A percentile compares a stretch with the other conserved stretches of the same genome.
phyloP scores from a whole-genome alignment of 1,140 invertebrate species.

The Drosophila gunungcola region DNA sequence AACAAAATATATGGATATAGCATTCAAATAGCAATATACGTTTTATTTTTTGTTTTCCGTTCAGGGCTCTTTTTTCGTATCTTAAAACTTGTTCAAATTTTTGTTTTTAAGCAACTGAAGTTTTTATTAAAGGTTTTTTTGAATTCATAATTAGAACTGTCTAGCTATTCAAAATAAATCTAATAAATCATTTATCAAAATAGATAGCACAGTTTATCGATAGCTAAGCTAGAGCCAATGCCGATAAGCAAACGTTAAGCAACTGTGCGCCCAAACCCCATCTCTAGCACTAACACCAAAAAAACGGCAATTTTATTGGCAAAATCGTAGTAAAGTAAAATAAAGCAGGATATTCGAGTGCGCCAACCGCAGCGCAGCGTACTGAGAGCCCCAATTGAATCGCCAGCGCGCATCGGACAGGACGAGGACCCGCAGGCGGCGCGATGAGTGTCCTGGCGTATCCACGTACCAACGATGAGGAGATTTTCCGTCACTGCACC shows the following conservation, averaged over 20 bases:
- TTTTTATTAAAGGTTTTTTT: too few species aligned
- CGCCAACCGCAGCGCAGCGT: conserved; percentile 9
- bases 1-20: too few species aligned
- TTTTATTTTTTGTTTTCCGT: too few species aligned
- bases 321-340: conserved; percentile 10
- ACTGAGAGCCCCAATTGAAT: conserved; percentile 6
- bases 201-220: background rate
- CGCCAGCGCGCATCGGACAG: conserved; percentile 6
- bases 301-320: conserved; percentile 24
- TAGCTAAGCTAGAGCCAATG: conserved; percentile 8
- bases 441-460: conserved; percentile 82
- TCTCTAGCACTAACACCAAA: conserved; percentile 35
- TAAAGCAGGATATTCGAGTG: conserved; percentile 6
- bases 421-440: conserved; percentile 31
- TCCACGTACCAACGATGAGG: conserved; percentile 82
- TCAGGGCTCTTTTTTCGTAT: too few species aligned
- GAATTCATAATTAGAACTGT: too few species aligned
- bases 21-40: too few species aligned
- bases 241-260: conserved; percentile 45
- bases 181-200: background rate
- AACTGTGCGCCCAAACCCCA: conserved; percentile 23
- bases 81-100: too few species aligned
- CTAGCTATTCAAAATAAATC: too few species aligned
- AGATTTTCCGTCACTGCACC: conserved; percentile 77
- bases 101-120: too few species aligned